Conservation (phyloP, 2,888 invertebrate species). For the Microchrysa polita region DNA sequence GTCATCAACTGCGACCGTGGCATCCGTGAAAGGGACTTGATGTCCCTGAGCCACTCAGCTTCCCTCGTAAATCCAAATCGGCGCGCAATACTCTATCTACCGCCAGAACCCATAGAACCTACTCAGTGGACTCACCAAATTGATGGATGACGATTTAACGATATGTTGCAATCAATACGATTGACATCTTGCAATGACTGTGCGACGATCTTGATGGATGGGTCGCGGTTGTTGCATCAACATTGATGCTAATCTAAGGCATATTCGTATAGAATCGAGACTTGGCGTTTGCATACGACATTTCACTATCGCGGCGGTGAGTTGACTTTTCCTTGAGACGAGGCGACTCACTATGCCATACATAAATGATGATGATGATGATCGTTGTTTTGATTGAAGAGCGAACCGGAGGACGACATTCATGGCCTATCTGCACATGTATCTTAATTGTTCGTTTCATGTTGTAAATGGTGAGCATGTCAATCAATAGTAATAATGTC, state of each 20-base stretch:
- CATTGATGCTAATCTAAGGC: conserved; percentile 37
- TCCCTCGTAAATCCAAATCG: conserved; percentile 24
- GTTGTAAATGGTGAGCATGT: conserved; percentile 48
- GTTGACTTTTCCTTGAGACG: neutral
- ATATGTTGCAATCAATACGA: conserved; percentile 63
- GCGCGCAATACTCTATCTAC: conserved; percentile 1
- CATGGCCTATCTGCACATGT: conserved; percentile 43
- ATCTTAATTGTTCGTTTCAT: conserved; percentile 50
- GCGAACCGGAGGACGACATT: conserved; percentile 29
- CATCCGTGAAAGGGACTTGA: conserved; percentile 16
- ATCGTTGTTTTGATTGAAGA: conserved; percentile 36
- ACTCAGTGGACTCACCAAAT: conserved; percentile 49
- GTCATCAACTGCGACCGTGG: neutral
- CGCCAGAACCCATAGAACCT: conserved; percentile 17
- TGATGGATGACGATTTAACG: conserved; percentile 64
- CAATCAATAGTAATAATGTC: conserved; percentile 50
- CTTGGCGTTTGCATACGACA: conserved; percentile 35
- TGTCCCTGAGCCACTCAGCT: conserved; percentile 33
- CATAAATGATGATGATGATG: conserved; percentile 22
- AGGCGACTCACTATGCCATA: neutral
- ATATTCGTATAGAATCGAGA: conserved; percentile 6
- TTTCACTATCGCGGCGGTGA: conserved; percentile 17
- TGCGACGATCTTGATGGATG: conserved; percentile 21
- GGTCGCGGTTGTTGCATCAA: conserved; percentile 27
- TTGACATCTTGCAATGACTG: conserved; percentile 46